phyloP scores from a whole-genome alignment of 2,888 invertebrate genomes.

The Clivina fossor region DNA sequence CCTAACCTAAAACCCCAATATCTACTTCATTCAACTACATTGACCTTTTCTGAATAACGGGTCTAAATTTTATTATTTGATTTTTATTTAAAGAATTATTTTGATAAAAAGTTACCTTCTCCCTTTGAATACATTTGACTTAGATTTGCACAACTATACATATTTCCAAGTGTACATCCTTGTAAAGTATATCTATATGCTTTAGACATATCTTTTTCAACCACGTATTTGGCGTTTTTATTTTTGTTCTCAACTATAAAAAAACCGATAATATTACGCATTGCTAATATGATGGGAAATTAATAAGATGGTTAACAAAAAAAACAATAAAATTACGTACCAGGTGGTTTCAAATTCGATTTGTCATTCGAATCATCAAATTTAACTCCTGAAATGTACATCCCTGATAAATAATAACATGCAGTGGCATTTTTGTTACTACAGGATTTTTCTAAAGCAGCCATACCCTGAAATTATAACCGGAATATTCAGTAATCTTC shows the following conservation, averaged over 20 bases:
- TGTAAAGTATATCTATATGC: constrained; percentile 77
- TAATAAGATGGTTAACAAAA: no score
- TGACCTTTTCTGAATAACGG: no score
- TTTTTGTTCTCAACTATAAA: background rate
- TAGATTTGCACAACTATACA: constrained; percentile 87
- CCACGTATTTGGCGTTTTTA: constrained; percentile 43
- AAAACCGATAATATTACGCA: no score
- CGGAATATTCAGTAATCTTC: background rate
- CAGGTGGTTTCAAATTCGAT: no score
- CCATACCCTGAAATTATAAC: constrained; percentile 51
- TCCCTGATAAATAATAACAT: constrained; percentile 78
- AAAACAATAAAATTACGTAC: no score
- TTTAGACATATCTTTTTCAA: constrained; percentile 70
- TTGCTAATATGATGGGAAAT: no score
- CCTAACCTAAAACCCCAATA: no score
- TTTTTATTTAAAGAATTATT: no score
- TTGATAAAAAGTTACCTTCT: constrained; percentile 64
- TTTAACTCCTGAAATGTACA: constrained; percentile 75
- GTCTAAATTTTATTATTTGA: background rate
- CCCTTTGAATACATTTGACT: constrained; percentile 84
- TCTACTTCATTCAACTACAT: no score
- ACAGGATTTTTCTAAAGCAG: constrained; percentile 58
- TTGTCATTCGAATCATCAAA: constrained; percentile 45
- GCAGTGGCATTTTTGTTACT: constrained; percentile 63
- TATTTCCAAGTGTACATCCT: constrained; percentile 82